phyloP scores from a whole-genome alignment of 2,113 vertebrate genomes.

The Podiceps cristatus region DNA sequence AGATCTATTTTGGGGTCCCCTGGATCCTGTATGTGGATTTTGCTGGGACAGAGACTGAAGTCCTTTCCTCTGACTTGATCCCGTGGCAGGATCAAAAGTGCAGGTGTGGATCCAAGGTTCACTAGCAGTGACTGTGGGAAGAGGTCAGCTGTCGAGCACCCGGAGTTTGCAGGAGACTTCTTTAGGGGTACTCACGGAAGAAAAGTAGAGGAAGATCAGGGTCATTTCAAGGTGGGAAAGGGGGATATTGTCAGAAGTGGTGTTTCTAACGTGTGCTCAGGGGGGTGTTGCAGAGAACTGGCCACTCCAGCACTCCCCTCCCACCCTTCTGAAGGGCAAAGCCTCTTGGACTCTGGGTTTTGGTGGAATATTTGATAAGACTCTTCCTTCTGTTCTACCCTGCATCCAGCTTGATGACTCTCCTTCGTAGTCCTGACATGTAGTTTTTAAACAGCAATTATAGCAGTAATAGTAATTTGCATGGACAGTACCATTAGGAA shows the following conservation, averaged over 20 bases:
- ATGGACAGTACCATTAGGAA: not conserved
- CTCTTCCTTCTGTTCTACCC: not conserved
- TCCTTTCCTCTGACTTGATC: not conserved
- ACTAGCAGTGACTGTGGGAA: not conserved
- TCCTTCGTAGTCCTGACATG: not conserved
- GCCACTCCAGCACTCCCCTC: not conserved
- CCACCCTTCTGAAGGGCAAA: not conserved
- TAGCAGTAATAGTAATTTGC: not conserved
- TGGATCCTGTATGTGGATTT: not conserved
- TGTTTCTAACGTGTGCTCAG: not conserved
- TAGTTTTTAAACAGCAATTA: not conserved
- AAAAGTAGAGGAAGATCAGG: not conserved
- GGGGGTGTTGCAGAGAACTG: not conserved
- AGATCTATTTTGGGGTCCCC: not conserved
- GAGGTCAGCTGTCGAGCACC: not conserved
- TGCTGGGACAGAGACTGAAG: not conserved
- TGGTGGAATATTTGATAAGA: not conserved
- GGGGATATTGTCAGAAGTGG: not conserved
- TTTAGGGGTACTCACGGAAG: not conserved
- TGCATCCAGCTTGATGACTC: not conserved
- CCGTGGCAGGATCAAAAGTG: not conserved
- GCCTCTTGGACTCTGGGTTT: not conserved
- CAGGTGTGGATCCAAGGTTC: accelerated
- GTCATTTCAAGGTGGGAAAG: not conserved
- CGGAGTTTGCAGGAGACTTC: not conserved